These are phyloP conservation scores for Melanargia galathea DNA, from an alignment of 2,888 invertebrate species.

Conservation along the genomic window DNA sequence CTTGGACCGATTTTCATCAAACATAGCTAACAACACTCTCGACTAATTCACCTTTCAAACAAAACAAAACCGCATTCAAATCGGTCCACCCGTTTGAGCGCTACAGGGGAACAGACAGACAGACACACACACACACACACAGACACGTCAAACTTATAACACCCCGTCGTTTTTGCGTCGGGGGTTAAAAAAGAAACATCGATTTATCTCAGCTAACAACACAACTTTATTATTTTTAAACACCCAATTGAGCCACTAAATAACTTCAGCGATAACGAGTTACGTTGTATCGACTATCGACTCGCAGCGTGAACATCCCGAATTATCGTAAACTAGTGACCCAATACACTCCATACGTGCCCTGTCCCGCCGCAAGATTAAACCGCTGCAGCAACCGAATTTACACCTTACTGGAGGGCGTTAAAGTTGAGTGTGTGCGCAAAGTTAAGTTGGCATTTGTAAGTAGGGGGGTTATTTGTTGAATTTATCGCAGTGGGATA, in stretches of 20 bases:
- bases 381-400: constrained; percentile 25
- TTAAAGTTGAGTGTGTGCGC: constrained; percentile 18
- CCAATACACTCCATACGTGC: constrained; percentile 41
- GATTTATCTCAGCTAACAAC: neutral
- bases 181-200: neutral
- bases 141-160: too few relatives aligned
- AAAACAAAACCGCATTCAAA: too few relatives aligned
- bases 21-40: too few relatives aligned
- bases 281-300: constrained; percentile 32
- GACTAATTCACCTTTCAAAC: too few relatives aligned
- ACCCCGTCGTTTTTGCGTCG: too few relatives aligned
- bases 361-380: constrained; percentile 33
- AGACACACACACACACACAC: too few relatives aligned
- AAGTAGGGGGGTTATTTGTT: constrained; percentile 48
- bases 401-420: constrained; percentile 25
- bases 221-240: constrained; percentile 15
- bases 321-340: constrained; percentile 52
- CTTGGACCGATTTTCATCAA: too few relatives aligned
- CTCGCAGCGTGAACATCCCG: constrained; percentile 45
- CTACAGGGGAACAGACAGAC: too few relatives aligned
- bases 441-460: constrained; percentile 28
- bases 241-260: constrained; percentile 16
- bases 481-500: constrained; percentile 47
- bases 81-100: too few relatives aligned
- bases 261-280: constrained; percentile 21